Evolutionary conservation across 1,140 invertebrate genomes (phyloP).

Genomic region (Cyclargus thomasi): DNA sequence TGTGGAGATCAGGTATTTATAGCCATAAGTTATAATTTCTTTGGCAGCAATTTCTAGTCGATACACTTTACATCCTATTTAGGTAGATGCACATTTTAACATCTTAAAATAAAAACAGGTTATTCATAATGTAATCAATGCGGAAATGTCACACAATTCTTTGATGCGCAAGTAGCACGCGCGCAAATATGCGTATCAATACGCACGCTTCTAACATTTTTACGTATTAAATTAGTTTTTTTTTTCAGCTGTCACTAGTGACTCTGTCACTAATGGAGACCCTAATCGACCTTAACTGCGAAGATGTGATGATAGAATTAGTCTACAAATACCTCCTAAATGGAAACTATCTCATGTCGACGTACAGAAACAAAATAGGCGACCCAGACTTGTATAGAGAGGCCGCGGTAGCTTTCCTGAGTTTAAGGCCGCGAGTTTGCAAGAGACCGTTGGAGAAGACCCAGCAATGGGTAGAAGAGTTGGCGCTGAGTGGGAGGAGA

Average conservation of each 20-base stretch:
- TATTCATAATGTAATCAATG: too few relatives aligned
- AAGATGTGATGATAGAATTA: conserved; percentile 97
- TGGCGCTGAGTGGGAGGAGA: conserved; percentile 47
- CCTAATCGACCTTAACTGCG: conserved; percentile 93
- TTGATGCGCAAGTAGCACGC: too few relatives aligned
- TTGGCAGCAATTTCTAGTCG: too few relatives aligned
- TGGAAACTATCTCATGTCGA: conserved; percentile 91
- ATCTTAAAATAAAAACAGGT: too few relatives aligned
- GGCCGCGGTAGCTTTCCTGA: conserved; percentile 89
- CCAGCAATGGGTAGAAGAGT: conserved; percentile 51
- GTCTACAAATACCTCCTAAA: conserved; percentile 91
- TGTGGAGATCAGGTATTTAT: too few relatives aligned
- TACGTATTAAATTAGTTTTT: conserved; percentile 10
- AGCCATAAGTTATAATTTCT: too few relatives aligned
- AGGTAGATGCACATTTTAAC: too few relatives aligned
- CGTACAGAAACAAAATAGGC: conserved; percentile 79
- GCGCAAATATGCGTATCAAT: neutral
- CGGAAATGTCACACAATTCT: too few relatives aligned
- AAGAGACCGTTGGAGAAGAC: conserved; percentile 49
- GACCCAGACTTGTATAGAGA: conserved; percentile 88
- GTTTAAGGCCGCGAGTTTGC: conserved; percentile 78
- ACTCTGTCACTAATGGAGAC: conserved; percentile 94
- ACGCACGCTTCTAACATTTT: neutral
- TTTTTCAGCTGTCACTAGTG: conserved; percentile 88
- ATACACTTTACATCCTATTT: too few relatives aligned